Evolutionary conservation across 2,797 vertebrate species (phyloP).

Genomic region (Lacerta agilis): DNA sequence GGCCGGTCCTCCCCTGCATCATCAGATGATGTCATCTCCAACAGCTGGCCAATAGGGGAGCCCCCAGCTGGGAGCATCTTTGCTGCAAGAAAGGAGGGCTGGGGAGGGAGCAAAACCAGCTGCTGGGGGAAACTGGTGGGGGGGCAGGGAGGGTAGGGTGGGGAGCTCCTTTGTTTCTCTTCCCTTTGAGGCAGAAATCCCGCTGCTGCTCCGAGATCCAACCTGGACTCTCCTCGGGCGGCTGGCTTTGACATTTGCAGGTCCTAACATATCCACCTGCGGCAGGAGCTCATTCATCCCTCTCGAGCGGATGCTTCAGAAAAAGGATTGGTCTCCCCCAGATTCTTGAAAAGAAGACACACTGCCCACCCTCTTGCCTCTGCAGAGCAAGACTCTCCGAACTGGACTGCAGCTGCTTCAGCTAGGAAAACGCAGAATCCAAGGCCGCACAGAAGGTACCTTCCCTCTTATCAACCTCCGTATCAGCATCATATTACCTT

Average conservation of each 20-base stretch:
- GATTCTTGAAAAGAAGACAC: not conserved
- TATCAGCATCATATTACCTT: not conserved
- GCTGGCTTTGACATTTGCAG: not conserved
- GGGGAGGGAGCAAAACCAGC: not conserved
- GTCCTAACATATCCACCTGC: not conserved
- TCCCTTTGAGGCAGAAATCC: not conserved
- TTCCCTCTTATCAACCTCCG: not conserved
- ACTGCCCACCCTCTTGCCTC: not conserved
- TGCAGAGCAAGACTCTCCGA: not conserved
- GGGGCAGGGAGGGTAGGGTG: not conserved
- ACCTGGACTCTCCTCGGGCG: not conserved
- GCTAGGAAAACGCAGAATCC: not conserved
- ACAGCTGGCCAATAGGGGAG: slow-evolving; percentile 6
- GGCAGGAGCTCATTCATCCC: not conserved
- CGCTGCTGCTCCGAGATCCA: not conserved
- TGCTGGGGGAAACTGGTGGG: not conserved
- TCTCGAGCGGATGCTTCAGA: not conserved
- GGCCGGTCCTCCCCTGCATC: not conserved
- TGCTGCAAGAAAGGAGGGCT: not conserved
- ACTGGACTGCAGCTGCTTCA: not conserved
- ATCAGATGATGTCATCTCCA: not conserved
- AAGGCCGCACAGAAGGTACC: not conserved
- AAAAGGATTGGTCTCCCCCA: not conserved
- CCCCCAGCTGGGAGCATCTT: not conserved
- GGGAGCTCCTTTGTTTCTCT: not conserved